These are phyloP conservation scores for Malthinus seriepunctatus DNA, from an alignment of 2,888 invertebrate genomes.

Conservation along the genomic window DNA sequence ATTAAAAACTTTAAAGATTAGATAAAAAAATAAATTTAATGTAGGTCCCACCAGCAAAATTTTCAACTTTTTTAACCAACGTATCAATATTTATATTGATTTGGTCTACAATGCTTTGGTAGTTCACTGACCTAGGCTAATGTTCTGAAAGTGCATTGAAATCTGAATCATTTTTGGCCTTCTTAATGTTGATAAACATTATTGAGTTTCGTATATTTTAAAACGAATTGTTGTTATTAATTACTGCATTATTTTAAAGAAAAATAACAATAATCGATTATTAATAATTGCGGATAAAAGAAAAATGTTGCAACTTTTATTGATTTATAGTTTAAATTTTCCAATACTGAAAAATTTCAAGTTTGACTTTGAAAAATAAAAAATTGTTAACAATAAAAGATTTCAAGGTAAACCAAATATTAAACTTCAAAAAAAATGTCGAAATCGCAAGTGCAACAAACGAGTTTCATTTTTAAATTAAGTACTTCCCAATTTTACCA, in stretches of 20 bases:
- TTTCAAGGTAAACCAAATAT: too few species aligned
- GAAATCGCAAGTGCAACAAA: slow-evolving; percentile 3
- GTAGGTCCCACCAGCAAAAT: slow-evolving; percentile 2
- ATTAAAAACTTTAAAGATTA: slow-evolving; percentile 9
- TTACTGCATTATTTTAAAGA: too few species aligned
- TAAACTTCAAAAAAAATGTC: too few species aligned
- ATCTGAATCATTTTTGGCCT: slow-evolving; percentile 23
- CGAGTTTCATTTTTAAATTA: slow-evolving; percentile 7
- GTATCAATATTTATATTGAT: slow-evolving; percentile 28
- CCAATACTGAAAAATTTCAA: too few species aligned
- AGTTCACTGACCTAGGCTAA: slow-evolving; percentile 38
- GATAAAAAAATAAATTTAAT: slow-evolving; percentile 13
- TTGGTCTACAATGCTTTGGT: slow-evolving; percentile 32
- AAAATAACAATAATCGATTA: too few species aligned
- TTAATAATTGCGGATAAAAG: too few species aligned
- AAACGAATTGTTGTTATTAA: too few species aligned
- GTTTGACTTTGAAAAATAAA: too few species aligned
- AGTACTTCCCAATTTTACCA: slow-evolving; percentile 31
- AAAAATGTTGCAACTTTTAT: too few species aligned
- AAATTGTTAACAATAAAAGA: too few species aligned
- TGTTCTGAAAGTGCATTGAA: slow-evolving; percentile 27
- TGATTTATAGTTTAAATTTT: too few species aligned
- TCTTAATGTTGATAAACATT: slow-evolving; percentile 13
- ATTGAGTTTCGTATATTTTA: not conserved
- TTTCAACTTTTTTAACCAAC: slow-evolving; percentile 6